Conservation (phyloP, 1,140 invertebrate species). For the Drosophila sechellia region DNA sequence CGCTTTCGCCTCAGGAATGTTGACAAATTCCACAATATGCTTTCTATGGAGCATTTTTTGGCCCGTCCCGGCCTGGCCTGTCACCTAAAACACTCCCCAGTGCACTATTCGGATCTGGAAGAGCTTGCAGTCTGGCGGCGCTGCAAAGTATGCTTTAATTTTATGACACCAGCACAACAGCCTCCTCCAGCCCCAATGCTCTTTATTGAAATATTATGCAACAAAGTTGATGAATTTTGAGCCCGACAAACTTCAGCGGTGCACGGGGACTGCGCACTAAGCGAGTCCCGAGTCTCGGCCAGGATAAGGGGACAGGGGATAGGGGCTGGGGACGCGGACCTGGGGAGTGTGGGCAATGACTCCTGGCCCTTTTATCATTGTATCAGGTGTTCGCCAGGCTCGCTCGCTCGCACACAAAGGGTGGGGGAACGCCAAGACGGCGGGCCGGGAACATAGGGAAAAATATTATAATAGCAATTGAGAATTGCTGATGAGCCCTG, state of each 20-base stretch:
- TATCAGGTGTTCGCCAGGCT: slow-evolving; percentile 77
- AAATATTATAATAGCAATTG: slow-evolving; percentile 84
- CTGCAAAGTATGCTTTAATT: slow-evolving; percentile 74
- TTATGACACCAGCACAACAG: slow-evolving; percentile 57
- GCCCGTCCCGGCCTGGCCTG: background rate
- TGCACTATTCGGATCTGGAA: slow-evolving; percentile 64
- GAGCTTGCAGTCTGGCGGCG: slow-evolving; percentile 51
- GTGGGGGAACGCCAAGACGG: slow-evolving; percentile 14
- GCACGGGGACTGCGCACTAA: slow-evolving; percentile 75
- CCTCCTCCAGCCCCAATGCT: slow-evolving; percentile 23
- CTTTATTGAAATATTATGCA: slow-evolving; percentile 84
- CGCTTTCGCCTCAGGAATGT: slow-evolving; percentile 23
- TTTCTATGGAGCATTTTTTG: slow-evolving; percentile 36
- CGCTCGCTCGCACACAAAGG: background rate
- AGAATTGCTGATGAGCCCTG: slow-evolving; percentile 83
- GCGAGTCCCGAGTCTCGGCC: slow-evolving; percentile 53
- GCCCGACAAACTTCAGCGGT: slow-evolving; percentile 58
- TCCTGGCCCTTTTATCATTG: slow-evolving; percentile 60
- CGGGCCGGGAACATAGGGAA: slow-evolving; percentile 46
- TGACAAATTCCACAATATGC: slow-evolving; percentile 68
- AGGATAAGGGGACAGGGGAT: slow-evolving; percentile 1
- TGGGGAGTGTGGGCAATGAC: slow-evolving; percentile 18
- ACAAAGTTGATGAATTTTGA: slow-evolving; percentile 83
- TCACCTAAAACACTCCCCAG: slow-evolving; percentile 67
- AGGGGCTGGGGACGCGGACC: background rate